These are phyloP conservation scores for Psittacula derbiana DNA, from an alignment of 2,797 vertebrate species.

Conservation along the genomic window DNA sequence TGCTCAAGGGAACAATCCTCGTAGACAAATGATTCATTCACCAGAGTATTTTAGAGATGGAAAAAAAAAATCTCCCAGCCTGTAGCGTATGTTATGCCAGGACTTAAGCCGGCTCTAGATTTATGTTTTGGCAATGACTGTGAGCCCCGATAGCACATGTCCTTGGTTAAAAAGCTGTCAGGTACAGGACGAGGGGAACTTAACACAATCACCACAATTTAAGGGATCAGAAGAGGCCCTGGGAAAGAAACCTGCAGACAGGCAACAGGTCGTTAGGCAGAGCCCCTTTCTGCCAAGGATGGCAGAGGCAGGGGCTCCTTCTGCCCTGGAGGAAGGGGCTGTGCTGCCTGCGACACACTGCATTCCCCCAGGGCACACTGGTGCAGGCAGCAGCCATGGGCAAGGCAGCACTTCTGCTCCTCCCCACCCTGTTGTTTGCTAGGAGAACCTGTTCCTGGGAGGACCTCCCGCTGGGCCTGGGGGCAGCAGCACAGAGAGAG, in stretches of 20 bases:
- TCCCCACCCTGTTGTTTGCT: neutral
- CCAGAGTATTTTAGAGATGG: neutral
- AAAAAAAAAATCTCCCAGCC: neutral
- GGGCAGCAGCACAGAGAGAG: neutral
- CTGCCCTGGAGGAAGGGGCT: neutral
- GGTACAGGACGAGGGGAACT: neutral
- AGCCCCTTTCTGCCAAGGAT: neutral
- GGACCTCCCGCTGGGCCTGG: fast-evolving
- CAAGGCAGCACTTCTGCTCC: neutral
- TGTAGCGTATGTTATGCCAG: neutral
- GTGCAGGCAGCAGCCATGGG: neutral
- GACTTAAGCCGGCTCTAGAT: neutral
- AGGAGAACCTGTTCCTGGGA: neutral
- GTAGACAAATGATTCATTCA: slow-evolving; percentile 46
- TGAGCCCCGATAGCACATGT: neutral
- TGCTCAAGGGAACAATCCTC: slow-evolving; percentile 45
- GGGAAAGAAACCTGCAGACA: neutral
- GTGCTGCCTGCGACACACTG: neutral
- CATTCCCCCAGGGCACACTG: neutral
- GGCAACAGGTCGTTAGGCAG: neutral
- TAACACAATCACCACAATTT: neutral
- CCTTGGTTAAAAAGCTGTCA: neutral
- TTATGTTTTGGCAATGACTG: neutral
- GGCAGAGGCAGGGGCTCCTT: neutral
- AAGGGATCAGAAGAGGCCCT: neutral